These are phyloP conservation scores for Enteromius unitaeniatus DNA, from an alignment of 2,797 vertebrate species.

Conservation along the genomic window DNA sequence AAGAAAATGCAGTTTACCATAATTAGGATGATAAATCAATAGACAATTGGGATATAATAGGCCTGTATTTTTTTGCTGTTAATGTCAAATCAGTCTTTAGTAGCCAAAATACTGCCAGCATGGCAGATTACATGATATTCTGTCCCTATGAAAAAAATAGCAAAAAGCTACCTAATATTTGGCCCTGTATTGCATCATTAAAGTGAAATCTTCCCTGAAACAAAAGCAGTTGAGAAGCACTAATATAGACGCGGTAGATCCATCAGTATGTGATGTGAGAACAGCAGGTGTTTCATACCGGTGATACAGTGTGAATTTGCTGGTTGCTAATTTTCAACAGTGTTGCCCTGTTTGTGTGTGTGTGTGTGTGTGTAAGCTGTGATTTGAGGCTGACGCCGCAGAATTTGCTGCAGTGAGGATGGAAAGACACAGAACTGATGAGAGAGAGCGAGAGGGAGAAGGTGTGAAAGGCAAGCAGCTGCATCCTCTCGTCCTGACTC, in stretches of 20 bases:
- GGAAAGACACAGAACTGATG: constrained; percentile 50
- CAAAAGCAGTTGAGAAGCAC: constrained; percentile 6
- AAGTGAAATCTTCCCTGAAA: not conserved
- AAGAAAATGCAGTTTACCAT: constrained; percentile 1
- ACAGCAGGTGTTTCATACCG: constrained; percentile 27
- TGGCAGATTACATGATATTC: not conserved
- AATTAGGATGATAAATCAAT: not conserved
- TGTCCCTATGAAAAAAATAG: not conserved
- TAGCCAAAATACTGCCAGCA: not conserved
- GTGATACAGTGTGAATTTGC: constrained; percentile 8
- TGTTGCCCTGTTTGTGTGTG: constrained; percentile 28
- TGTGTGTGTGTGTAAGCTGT: constrained; percentile 38
- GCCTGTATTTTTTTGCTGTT: not conserved
- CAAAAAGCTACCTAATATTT: not conserved
- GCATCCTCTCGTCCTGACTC: constrained; percentile 45
- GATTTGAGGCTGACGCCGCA: constrained; percentile 58
- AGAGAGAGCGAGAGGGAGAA: constrained; percentile 47
- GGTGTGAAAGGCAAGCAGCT: constrained; percentile 50
- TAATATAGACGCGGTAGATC: not conserved
- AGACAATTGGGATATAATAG: not conserved
- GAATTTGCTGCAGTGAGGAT: constrained; percentile 63
- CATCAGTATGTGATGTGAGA: constrained; percentile 7
- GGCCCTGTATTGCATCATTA: not conserved
- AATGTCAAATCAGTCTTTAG: not conserved
- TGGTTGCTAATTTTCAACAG: constrained; percentile 12